A percentile compares a stretch with the other conserved stretches of the same genome.
phyloP scores from a whole-genome alignment of 2,888 invertebrate genomes.

The Branchipolynoe longqiensis region DNA sequence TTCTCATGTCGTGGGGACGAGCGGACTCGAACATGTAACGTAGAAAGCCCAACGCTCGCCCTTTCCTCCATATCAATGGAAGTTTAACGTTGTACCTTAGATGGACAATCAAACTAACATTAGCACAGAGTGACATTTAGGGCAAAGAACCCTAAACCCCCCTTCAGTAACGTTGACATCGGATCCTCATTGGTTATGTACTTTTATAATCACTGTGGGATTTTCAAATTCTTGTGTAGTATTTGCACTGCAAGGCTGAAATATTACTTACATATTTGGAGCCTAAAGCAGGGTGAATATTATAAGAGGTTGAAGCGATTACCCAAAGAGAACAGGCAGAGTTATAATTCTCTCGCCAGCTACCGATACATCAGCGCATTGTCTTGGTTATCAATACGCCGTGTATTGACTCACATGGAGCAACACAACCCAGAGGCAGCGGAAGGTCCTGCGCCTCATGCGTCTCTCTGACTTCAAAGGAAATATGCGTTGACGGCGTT shows the following conservation, averaged over 20 bases:
- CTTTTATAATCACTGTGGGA: background rate
- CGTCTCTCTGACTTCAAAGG: too few species aligned
- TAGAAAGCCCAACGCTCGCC: too few species aligned
- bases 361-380: background rate
- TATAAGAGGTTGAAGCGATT: slow-evolving; percentile 35
- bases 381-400: slow-evolving; percentile 28
- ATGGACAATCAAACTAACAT: slow-evolving; percentile 12
- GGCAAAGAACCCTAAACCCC: background rate
- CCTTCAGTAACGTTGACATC: slow-evolving; percentile 19
- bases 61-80: background rate
- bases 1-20: background rate
- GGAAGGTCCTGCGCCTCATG: background rate
- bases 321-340: slow-evolving; percentile 10
- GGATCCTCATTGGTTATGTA: slow-evolving; percentile 29
- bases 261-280: slow-evolving; percentile 20
- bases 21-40: slow-evolving; percentile 6
- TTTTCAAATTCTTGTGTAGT: slow-evolving; percentile 40
- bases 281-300: slow-evolving; percentile 33
- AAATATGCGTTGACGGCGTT: too few species aligned
- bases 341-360: slow-evolving; percentile 5
- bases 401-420: slow-evolving; percentile 3
- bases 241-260: slow-evolving; percentile 16
- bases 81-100: slow-evolving; percentile 8
- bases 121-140: background rate
- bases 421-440: too few species aligned